Conservation (phyloP, 2,888 invertebrate genomes). For the Harmothoe impar region DNA sequence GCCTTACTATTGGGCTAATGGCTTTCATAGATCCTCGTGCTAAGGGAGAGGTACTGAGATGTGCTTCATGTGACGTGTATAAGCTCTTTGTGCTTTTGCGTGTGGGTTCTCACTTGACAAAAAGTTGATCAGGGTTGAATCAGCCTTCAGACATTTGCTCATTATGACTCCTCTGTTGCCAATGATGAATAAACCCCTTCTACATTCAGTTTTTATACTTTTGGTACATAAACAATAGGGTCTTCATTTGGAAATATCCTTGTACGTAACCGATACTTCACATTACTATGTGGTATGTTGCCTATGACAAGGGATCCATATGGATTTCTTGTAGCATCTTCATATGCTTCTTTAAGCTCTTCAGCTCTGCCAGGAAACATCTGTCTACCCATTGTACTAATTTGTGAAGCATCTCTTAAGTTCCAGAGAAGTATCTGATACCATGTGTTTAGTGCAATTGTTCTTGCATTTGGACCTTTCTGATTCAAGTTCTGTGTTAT, state of each 20-base stretch:
- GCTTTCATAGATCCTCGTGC: too few species aligned
- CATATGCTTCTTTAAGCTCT: neutral
- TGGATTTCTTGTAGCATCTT: slow-evolving; percentile 62
- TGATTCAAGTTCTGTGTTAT: slow-evolving; percentile 19
- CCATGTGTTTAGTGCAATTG: slow-evolving; percentile 24
- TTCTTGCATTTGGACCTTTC: neutral
- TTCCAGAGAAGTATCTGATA: slow-evolving; percentile 8
- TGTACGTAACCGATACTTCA: slow-evolving; percentile 42
- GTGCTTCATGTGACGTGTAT: too few species aligned
- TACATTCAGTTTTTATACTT: neutral
- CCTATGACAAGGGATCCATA: slow-evolving; percentile 58
- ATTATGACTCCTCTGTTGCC: neutral
- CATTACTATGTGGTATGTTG: slow-evolving; percentile 19
- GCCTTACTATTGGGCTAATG: too few species aligned
- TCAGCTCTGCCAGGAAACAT: neutral
- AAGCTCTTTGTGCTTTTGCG: too few species aligned
- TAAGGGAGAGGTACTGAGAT: too few species aligned
- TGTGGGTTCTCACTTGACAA: neutral
- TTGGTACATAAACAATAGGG: slow-evolving; percentile 44
- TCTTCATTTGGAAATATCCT: slow-evolving; percentile 60
- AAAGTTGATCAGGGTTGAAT: neutral
- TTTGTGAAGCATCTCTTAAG: slow-evolving; percentile 31
- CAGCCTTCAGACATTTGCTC: slow-evolving; percentile 33
- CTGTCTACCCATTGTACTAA: neutral
- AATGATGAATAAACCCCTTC: neutral